Conservation (phyloP, 1,140 invertebrate species). For the Paraescarpia echinospica region DNA sequence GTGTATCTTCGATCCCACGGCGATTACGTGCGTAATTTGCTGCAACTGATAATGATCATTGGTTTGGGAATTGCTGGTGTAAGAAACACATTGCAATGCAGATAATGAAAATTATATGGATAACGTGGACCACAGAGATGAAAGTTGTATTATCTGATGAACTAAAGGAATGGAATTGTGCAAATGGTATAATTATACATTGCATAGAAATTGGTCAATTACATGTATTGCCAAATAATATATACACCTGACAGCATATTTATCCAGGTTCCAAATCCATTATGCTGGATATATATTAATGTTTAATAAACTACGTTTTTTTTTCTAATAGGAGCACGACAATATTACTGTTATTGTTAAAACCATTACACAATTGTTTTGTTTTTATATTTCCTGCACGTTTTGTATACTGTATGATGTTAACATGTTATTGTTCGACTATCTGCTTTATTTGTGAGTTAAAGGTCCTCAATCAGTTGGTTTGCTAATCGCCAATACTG, state of each 20-base stretch:
- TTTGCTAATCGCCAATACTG: too few species aligned
- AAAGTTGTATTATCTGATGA: background rate
- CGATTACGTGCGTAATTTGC: background rate
- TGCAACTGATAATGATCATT: background rate
- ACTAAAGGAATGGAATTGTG: background rate
- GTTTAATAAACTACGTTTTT: too few species aligned
- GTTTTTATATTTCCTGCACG: too few species aligned
- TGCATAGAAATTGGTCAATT: background rate
- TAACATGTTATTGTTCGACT: too few species aligned
- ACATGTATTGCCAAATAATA: background rate
- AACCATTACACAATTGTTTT: too few species aligned
- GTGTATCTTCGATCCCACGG: background rate
- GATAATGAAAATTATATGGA: background rate
- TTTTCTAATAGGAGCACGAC: too few species aligned
- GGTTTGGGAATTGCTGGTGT: background rate
- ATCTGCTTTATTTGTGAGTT: too few species aligned
- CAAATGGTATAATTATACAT: background rate
- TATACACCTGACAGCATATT: background rate
- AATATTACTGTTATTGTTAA: too few species aligned
- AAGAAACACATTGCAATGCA: background rate
- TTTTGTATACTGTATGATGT: too few species aligned
- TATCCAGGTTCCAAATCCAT: background rate
- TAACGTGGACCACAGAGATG: background rate
- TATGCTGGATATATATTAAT: background rate
- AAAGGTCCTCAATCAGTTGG: too few species aligned